A percentile compares a stretch with the other conserved stretches of the same genome.
phyloP scores from a whole-genome alignment of 2,113 vertebrate genomes.

The Pycnonotus jocosus region DNA sequence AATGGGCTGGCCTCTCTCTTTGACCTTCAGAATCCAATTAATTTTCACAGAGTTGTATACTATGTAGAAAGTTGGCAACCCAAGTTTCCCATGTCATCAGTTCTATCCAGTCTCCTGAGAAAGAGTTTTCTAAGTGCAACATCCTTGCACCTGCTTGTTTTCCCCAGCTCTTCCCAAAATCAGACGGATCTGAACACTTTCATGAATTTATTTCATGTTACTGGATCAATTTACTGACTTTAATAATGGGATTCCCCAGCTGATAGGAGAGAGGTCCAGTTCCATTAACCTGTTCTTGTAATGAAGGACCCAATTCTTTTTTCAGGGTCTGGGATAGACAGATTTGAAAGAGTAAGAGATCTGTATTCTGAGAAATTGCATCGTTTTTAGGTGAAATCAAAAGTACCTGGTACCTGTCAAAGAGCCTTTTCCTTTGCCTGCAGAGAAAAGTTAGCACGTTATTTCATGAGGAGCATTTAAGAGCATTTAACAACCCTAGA shows the following conservation, averaged over 20 bases:
- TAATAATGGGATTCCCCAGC: background rate
- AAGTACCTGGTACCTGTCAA: background rate
- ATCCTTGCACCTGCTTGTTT: conserved; percentile 42
- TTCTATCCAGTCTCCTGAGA: background rate
- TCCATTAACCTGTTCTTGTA: background rate
- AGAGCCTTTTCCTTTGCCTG: background rate
- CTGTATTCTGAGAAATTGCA: background rate
- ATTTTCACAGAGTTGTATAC: background rate
- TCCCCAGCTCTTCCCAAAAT: background rate
- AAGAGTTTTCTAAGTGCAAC: background rate
- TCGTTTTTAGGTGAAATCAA: background rate
- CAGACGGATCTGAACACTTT: background rate
- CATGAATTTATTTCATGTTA: background rate
- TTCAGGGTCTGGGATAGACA: background rate
- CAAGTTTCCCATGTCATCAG: conserved; percentile 46
- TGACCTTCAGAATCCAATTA: background rate
- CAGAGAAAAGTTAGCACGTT: background rate
- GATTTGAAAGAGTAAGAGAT: background rate
- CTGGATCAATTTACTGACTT: background rate
- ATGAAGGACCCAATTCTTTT: background rate
- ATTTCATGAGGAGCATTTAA: background rate
- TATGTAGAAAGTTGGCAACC: conserved; percentile 19
- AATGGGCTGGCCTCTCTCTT: background rate
- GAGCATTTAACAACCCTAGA: background rate
- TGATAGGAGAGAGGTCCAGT: background rate